Evolutionary conservation across 2,797 vertebrate genomes (phyloP), one percentile per base, ranked within the genome.

Genomic region (Mareca penelope): DNA sequence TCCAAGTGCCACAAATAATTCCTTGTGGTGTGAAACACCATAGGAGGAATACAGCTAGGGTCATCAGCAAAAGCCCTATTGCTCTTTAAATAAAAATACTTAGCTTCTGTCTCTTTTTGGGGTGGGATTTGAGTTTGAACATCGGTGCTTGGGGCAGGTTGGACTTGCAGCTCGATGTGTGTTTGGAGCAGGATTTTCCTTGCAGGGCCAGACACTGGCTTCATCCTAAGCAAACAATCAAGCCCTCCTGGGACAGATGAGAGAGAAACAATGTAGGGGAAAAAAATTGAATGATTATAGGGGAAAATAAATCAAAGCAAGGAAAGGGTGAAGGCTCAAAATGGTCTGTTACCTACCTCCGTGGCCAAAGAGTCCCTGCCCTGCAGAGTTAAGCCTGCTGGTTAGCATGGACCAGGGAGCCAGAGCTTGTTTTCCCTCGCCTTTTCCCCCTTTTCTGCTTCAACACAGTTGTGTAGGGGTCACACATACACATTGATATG

Each of bases 221-320:
- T 29, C 37, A 0, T 28, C 46, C 56, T 55, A 67, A 28, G 37
- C 22, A 53, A 77, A 40, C 0, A 2, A 31, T 2, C 1, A 6
- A 59, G 48, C 29, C 28, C 12, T 73, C 24, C 31, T 55, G 57
- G n/a, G n/a, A 56, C 0, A 50, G 33, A 24, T 18, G 9, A n/a
- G 61, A 75, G 18, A 53, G 31, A 48, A 85, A 7, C 11, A 65
- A 9, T 1, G 3, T 15, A 7, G n/a, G 52, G 18, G 70, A 15
- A 52, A 90, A 52, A 85, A 40, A 61, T 5, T 7, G n/a, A 67
- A 77, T 31, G 35, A 24, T 67, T 83, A 52, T 15, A 82, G 35
- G 15, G 31, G 19, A n/a, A 6, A 35, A 64, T 40, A 77, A 80
- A 70, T 73, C 19, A 17, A 17, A 39, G n/a, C 4, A 52, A 44